Conservation (phyloP, 2,113 vertebrate genomes). For the Motacilla tschutschensis region DNA sequence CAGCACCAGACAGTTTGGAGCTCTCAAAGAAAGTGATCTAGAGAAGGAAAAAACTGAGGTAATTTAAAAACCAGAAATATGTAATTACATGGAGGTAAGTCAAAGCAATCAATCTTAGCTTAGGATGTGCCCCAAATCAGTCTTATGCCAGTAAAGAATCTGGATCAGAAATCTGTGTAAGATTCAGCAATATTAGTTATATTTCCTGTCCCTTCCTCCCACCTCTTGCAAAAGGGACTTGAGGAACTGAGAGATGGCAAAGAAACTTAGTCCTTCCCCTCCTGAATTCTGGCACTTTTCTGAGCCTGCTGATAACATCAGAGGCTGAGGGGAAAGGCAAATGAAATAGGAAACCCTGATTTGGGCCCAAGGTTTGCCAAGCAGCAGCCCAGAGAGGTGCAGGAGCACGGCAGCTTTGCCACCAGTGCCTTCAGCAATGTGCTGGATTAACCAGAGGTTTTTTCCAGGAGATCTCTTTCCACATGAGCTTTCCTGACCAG, state of each 20-base stretch:
- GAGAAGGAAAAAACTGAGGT: neutral
- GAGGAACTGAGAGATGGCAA: neutral
- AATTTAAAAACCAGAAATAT: neutral
- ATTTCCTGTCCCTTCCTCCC: neutral
- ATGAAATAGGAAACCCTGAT: neutral
- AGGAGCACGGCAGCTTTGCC: fast-evolving
- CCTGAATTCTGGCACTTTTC: neutral
- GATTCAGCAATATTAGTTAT: neutral
- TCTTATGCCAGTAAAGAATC: neutral
- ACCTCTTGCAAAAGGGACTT: neutral
- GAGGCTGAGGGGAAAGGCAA: neutral
- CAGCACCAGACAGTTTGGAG: neutral
- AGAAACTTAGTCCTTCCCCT: neutral
- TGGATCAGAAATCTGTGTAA: neutral
- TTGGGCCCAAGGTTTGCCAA: neutral
- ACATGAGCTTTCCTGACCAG: neutral
- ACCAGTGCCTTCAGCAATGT: neutral
- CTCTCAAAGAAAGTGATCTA: neutral
- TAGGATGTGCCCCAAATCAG: neutral
- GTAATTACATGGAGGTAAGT: neutral
- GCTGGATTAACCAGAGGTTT: neutral
- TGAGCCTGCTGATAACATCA: neutral
- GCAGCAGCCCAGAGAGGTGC: neutral
- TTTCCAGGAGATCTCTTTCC: neutral
- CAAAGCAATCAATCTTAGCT: neutral